Base-by-base conservation (phyloP, 2,113 vertebrate species). In the Psilopogon haemacephalus region DNA sequence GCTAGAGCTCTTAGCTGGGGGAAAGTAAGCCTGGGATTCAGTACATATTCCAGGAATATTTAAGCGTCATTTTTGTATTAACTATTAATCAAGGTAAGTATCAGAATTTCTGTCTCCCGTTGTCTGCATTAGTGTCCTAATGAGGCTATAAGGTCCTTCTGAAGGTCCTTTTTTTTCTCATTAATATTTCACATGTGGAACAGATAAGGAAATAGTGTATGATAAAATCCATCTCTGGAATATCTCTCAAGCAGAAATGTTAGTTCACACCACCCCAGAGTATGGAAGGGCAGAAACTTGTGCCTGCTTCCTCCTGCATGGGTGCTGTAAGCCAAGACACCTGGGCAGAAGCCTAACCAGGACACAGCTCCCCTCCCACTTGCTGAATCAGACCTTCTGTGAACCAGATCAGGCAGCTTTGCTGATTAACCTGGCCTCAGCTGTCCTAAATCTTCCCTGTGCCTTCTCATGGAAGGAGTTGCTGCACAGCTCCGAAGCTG, bases 261-360 rank as follows among this genome's bases (percentile, higher is more conserved):
- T n/a, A 27, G 3, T 44, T 52, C 27, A 68, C 2, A 0, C 6
- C 3, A 1, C 7, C 11, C 9, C 50, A 40, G 50, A 48, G 28
- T 8, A 30, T 0, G 1, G 44, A 40, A 26, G n/a, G 30, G 24
- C 15, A 28, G 26, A 50, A 58, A 40, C 4, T 6, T 24, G 12
- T 54, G 50, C 18, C n/a, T 32, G 5, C 15, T 9, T 52, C 5
- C 14, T 64, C 18, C 37, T 1, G 0, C 0, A 0, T 19, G 18
- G 14, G 4, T 42, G 19, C 26, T 28, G 2, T 15, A n/a, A 65
- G 15, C 3, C 13, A n/a, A 32, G 37, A 42, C 14, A 63, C 15
- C 42, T 0, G 0, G 33, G 58, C n/a, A 16, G 10, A 6, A 73
- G 4, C 12, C 27, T 40, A 7, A 5, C 12, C 15, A 28, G 23